Evolutionary conservation across 2,888 invertebrate genomes (phyloP).

Genomic region (Drosophila ustulata): DNA sequence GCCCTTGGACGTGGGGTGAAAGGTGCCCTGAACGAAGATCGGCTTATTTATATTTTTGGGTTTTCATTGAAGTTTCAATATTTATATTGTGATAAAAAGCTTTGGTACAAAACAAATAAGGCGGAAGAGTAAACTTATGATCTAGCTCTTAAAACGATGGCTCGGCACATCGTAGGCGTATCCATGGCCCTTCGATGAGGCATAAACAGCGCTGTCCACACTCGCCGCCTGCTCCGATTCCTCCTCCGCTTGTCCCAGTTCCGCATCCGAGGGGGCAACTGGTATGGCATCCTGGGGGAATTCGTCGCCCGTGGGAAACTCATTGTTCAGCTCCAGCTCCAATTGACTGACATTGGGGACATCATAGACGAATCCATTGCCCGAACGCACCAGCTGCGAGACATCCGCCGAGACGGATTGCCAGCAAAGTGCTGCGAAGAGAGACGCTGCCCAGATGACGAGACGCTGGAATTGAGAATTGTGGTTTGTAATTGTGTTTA

Average conservation of each 20-base stretch:
- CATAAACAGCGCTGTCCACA: constrained; percentile 33
- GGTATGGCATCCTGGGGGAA: constrained; percentile 73
- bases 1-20: constrained; percentile 62
- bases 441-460: constrained; percentile 28
- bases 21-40: constrained; percentile 41
- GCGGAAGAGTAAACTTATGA: not conserved
- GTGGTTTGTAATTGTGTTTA: constrained; percentile 7
- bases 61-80: constrained; percentile 16
- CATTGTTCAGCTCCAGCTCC: constrained; percentile 72
- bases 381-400: constrained; percentile 73
- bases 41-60: constrained; percentile 23
- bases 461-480: constrained; percentile 43
- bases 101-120: constrained; percentile 58
- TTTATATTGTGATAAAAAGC: constrained; percentile 47
- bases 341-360: constrained; percentile 66
- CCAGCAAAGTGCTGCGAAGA: constrained; percentile 18
- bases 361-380: constrained; percentile 80
- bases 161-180: constrained; percentile 68
- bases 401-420: constrained; percentile 60
- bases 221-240: constrained; percentile 40
- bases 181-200: constrained; percentile 54
- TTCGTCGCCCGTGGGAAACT: constrained; percentile 73
- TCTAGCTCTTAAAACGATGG: constrained; percentile 60
- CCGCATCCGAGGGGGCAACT: constrained; percentile 72
- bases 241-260: constrained; percentile 57